Conservation (phyloP, 2,888 invertebrate genomes). For the Noctua janthina region DNA sequence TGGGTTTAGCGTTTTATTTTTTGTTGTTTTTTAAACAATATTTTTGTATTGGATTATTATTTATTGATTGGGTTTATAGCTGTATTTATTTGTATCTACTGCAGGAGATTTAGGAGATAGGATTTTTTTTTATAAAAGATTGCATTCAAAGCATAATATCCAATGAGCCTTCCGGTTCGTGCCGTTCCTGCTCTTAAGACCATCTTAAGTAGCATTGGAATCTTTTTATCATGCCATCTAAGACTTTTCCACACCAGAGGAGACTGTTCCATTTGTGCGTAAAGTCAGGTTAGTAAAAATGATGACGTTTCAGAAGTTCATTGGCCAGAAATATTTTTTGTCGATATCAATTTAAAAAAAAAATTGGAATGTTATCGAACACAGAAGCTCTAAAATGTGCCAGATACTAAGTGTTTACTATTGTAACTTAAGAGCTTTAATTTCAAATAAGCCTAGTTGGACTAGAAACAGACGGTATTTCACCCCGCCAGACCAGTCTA, state of each 20-base stretch:
- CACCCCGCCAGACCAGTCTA: not conserved
- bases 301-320: no score
- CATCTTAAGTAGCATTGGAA: not conserved
- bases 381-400: slow-evolving; percentile 12
- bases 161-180: not conserved
- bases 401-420: slow-evolving; percentile 30
- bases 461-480: not conserved
- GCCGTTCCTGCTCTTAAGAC: not conserved
- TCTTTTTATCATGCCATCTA: not conserved
- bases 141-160: not conserved
- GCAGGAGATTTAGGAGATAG: not conserved
- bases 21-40: slow-evolving; percentile 21
- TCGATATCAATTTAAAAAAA: not conserved
- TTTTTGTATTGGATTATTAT: slow-evolving; percentile 24
- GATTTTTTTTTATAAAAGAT: not conserved
- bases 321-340: no score
- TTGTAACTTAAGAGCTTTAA: not conserved
- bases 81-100: not conserved
- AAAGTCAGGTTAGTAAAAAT: not conserved
- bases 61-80: not conserved
- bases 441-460: slow-evolving; percentile 20
- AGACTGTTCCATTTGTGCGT: not conserved
- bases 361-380: not conserved
- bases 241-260: not conserved
- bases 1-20: slow-evolving; percentile 30